Base-by-base conservation (phyloP, 2,888 invertebrate species). In the Criorhina ranunculi region DNA sequence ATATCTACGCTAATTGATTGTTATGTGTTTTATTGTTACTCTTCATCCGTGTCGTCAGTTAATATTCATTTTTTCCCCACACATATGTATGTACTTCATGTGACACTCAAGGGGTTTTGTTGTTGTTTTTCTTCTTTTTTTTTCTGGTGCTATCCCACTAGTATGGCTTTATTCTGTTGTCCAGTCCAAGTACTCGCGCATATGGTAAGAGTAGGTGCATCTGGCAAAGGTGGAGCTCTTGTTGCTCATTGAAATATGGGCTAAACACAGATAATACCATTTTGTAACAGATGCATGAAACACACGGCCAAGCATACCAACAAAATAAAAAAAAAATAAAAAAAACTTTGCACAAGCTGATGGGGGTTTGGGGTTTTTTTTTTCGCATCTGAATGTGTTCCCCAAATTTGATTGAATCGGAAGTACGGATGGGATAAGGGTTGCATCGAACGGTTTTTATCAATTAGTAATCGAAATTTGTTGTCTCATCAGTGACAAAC, bases 181-280 rank as follows among this genome's bases (percentile, higher is more conserved):
- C n/a, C 44, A 17, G 17, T 15, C 42, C 12, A 9, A 42, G 12
- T 6, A 19, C 11, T n/a, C 40, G n/a, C 49, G 24, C 53, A 12
- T 15, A 15, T 42, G 31, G 60, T 31, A n/a, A n/a, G n/a, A n/a
- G n/a, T 29, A 44, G 60, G 29, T 60, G 44, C 60, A 62, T 33
- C 31, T 15, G 31, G 15, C 57, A 62, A 62, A 46, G 44, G 44
- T 62, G 60, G 60, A 44, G 31, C 19, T 42, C 60, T n/a, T 42
- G 59, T n/a, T 33, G 42, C 42, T 29, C 24, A 3, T 29, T 12
- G 42, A 44, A 62, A 62, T 44, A 44, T 62, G 31, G 60, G 44
- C 60, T 62, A 62, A 62, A 31, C 60, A 46, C 33, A 17, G 60
- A 44, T 62, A 62, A 60, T 60, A 17, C 44, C 60, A 6, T 15